Evolutionary conservation across 2,888 invertebrate species (phyloP), one percentile per base, ranked within the genome.

Genomic region (Andrena camellia): DNA sequence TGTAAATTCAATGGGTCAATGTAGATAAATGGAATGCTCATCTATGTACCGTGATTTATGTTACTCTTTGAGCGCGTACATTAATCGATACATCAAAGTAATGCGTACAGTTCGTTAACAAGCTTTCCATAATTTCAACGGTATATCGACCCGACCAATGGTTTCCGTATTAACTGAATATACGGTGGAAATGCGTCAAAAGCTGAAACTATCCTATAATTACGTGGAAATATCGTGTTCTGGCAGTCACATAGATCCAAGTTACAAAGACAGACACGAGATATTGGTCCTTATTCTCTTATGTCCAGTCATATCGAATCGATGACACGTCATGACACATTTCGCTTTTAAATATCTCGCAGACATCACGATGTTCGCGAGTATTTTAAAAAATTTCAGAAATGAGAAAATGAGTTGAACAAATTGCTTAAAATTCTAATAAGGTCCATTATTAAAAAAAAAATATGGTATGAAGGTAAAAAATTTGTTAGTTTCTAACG

Each of bases 151-250:
- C 2, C 10, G 23, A 42, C 26, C 52, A n/a, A 26, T 42, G 13
- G 23, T 69, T 33, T 63, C 10, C 52, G 66, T 73, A 26, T 63
- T 78, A 76, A 60, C 64, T 7, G 62, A 77, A 72, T 71, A 75
- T 42, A 42, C 42, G 42, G 42, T 78, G 42, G 66, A 48, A 71
- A 66, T 31, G 48, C 26, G 26, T 72, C 69, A 17, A 26, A 63
- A 59, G 59, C n/a, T 48, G 20, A 57, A 70, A 69, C 73, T 31
- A 26, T 70, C 60, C 48, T 52, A 48, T 81, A 81, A 80, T 78
- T 78, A 78, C 64, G 52, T 59, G 26, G 67, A 73, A 75, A 66
- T 70, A 69, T 35, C 64, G 29, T 59, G 62, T 62, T 67, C 57
- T 52, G n/a, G 33, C 13, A 17, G 20, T 73, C 42, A 42, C 42